Evolutionary conservation across 2,888 invertebrate genomes (phyloP), one percentile per base, ranked within the genome.

Genomic region (Agrochola litura): DNA sequence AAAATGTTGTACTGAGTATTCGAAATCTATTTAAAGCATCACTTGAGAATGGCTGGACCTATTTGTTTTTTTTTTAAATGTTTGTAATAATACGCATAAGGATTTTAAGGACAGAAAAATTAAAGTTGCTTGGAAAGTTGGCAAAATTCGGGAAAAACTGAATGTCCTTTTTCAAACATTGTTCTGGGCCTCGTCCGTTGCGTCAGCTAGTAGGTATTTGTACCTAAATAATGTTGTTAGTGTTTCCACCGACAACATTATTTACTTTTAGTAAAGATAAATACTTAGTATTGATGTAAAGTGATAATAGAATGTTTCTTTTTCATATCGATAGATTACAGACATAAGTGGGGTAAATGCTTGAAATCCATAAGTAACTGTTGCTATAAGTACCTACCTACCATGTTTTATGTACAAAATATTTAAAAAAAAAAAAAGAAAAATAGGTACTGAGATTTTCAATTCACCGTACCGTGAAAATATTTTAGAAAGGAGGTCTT

Each of bases 231-330:
- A 19, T 49, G 12, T 19, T 30, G 19, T 22, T 25, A 12, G 0
- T 8, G 14, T 66, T 30, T 22, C 14, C 5, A 67, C 5, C 0
- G 22, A 30, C 30, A 14, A 30, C 22, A 49, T 49, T 30, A 67
- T 30, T 22, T 25, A 66, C 65, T 66, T 46, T 46, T 25, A 49
- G 1, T 22, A 22, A 81, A 81, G 30, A 63, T 64, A 56, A 81
- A 81, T 56, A 16, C 30, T 46, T 19, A 75, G 6, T 78, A 46
- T 65, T 82, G 65, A 66, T 76, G 76, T 65, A 52, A 54, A 19
- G 37, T 16, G 52, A 25, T 76, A 76, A 22, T 64, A 46, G 5
- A 41, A 58, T 46, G 64, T 65, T 82, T 37, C 16, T 6, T 75
- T 49, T 56, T 41, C 46, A 56, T 56, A 81, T 73, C 56, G 30